These are phyloP conservation scores for Hirtodrosophila histrioides DNA, from an alignment of 2,888 invertebrate genomes.

Conservation along the genomic window DNA sequence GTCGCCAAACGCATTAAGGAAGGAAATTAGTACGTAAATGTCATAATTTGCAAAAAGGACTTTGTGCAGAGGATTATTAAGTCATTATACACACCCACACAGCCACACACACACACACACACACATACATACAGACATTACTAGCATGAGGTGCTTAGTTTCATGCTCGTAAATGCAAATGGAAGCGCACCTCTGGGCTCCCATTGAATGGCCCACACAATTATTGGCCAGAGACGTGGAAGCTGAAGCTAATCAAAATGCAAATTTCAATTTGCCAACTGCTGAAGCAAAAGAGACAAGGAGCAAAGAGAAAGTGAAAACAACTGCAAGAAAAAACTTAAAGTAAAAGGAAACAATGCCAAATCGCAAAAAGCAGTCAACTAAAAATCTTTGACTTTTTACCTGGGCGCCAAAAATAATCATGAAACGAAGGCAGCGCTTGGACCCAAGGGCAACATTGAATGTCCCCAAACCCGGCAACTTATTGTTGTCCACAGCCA, in stretches of 20 bases:
- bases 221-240: conserved; percentile 20
- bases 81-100: conserved; percentile 65
- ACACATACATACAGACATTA: conserved; percentile 2
- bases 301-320: conserved; percentile 5
- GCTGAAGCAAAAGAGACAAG: conserved; percentile 38
- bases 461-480: conserved; percentile 49
- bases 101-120: conserved; percentile 10
- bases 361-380: conserved; percentile 55
- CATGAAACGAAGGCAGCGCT: conserved; percentile 40
- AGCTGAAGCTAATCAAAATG: conserved; percentile 74
- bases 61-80: conserved; percentile 72
- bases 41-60: conserved; percentile 73
- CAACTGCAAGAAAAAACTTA: conserved; percentile 3
- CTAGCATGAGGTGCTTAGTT: conserved; percentile 3
- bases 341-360: conserved; percentile 37
- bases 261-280: conserved; percentile 77
- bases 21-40: conserved; percentile 77
- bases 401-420: conserved; percentile 66
- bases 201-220: conserved; percentile 17
- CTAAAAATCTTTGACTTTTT: conserved; percentile 75
- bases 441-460: conserved; percentile 58
- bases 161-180: conserved; percentile 46
- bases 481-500: conserved; percentile 1
- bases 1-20: conserved; percentile 76
- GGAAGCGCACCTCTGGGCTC: conserved; percentile 34